Percentiles rank a stretch among this genome's conserved stretches.
These are phyloP conservation scores for Hypomecis punctinalis DNA, from an alignment of 2,888 invertebrate species.

Conservation along the genomic window DNA sequence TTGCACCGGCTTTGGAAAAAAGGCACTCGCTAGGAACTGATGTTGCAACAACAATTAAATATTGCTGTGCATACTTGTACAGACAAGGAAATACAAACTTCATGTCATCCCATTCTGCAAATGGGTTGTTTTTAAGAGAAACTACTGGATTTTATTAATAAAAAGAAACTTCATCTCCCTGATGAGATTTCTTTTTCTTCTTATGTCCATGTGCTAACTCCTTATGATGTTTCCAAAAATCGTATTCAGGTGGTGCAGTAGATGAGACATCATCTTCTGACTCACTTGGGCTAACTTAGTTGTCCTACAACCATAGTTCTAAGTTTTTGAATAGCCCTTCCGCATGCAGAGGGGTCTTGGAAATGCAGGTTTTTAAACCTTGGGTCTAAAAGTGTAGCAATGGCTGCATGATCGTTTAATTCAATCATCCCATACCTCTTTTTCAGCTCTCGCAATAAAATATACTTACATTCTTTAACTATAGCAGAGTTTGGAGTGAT, in stretches of 20 bases:
- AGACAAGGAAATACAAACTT: conserved; percentile 48
- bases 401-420: no score
- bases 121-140: conserved; percentile 47
- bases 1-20: conserved; percentile 55
- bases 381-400: no score
- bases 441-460: no score
- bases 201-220: conserved; percentile 45
- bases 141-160: conserved; percentile 46
- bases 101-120: conserved; percentile 51
- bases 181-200: conserved; percentile 42
- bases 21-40: conserved; percentile 55
- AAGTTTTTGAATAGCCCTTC: conserved; percentile 31
- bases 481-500: no score
- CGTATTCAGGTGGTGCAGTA: conserved; percentile 43
- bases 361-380: no score
- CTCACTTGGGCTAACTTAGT: conserved; percentile 26
- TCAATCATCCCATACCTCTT: no score
- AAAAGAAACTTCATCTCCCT: conserved; percentile 48
- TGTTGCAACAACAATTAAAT: conserved; percentile 51
- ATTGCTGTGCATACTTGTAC: conserved; percentile 49
- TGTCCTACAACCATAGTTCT: conserved; percentile 39
- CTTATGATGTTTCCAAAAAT: conserved; percentile 53
- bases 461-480: no score
- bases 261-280: conserved; percentile 49
- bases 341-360: no score